Conservation (phyloP, 2,888 invertebrate genomes). For the Ephialtes manifestator region DNA sequence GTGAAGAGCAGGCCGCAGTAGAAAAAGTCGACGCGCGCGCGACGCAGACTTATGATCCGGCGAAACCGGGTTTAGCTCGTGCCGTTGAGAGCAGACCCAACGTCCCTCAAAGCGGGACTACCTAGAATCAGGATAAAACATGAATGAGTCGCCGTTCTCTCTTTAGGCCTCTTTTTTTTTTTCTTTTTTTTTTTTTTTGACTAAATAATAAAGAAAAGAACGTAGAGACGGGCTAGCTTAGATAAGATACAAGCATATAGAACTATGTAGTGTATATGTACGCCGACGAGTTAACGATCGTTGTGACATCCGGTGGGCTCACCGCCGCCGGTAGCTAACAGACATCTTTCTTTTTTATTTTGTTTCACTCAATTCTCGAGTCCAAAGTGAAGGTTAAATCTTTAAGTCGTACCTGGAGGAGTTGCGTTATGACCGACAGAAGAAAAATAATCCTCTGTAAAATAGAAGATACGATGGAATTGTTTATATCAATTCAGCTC, state of each 20-base stretch:
- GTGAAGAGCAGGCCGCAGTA: background rate
- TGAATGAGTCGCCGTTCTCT: conserved; percentile 65
- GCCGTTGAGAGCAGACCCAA: conserved; percentile 58
- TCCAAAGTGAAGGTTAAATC: conserved; percentile 34
- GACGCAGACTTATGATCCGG: conserved; percentile 58
- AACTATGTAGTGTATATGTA: background rate
- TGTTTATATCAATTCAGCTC: background rate
- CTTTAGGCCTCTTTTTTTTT: conserved; percentile 36
- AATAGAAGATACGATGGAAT: background rate
- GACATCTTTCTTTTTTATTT: conserved; percentile 26
- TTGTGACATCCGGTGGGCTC: conserved; percentile 60
- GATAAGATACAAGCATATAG: conserved; percentile 49
- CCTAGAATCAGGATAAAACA: conserved; percentile 59
- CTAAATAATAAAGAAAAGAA: conserved; percentile 46
- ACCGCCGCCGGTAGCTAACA: conserved; percentile 59
- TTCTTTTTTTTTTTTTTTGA: no score
- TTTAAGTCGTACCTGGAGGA: conserved; percentile 2
- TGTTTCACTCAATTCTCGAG: conserved; percentile 17
- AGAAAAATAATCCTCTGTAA: background rate
- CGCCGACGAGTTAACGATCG: conserved; percentile 57
- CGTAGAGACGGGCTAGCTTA: conserved; percentile 53
- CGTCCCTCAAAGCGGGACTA: conserved; percentile 54
- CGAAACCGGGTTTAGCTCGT: conserved; percentile 67
- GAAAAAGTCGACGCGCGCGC: conserved; percentile 41
- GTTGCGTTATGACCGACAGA: background rate